Base-by-base conservation (phyloP, 2,888 invertebrate species). In the Tinea pellionella region DNA sequence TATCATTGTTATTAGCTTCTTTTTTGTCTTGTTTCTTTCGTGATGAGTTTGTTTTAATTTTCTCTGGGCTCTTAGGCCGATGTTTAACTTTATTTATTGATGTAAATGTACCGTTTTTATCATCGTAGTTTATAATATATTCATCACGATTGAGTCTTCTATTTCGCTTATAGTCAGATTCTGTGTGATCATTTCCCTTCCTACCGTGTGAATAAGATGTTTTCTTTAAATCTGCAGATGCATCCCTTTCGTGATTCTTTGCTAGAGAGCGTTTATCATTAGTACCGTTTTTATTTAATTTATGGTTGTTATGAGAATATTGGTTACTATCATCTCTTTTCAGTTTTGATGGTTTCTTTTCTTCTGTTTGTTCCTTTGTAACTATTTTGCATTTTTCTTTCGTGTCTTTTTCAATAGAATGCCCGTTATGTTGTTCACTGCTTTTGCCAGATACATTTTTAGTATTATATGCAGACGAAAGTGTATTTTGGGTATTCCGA, bases 51-150 rank as follows among this genome's bases (percentile, higher is more conserved):
- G 73, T 68, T 75, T 82, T 64, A 71, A 72, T 67, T 13, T 32
- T 57, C 13, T 57, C 57, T 15, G 30, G 19, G 15, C 32, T 57
- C 32, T 57, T 78, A 56, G 76, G 72, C 53, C 71, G 65, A 61
- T 72, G 65, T 68, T 75, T 74, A 56, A 84, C 70, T 78, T 86
- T 85, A 65, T 79, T 76, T 63, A 87, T 69, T 12, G 87, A 86
- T 9, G 87, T 80, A 3, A 86, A 81, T 9, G 85, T 85, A 64
- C 87, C 87, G 63, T 86, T 80, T 72, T 86, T 85, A 63, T 87
- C 86, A 62, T 86, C 81, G 62, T 87, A 87, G 65, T 87, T 86
- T 61, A 87, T 84, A 12, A 87, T 79, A 64, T 84, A 85, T 72
- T 82, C 79, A 66, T 74, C 80, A 66, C 76, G 70, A 18, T 59